Evolutionary conservation across 2,888 invertebrate species (phyloP).

Genomic region (Cephus sareptanus): DNA sequence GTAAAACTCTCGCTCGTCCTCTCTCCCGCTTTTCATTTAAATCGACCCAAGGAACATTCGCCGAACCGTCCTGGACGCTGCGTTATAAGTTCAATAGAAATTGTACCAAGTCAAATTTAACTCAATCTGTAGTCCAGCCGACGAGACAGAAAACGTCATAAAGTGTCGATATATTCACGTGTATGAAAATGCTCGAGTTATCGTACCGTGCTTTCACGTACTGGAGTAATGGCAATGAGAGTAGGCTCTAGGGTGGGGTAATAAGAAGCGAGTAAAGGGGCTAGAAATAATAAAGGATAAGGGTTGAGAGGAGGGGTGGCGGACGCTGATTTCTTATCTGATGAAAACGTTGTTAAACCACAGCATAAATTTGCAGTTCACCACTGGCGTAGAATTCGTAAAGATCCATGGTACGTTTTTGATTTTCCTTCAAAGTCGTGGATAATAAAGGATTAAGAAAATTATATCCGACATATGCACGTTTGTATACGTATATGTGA

Average conservation of each 20-base stretch:
- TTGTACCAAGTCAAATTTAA: slow-evolving; percentile 25
- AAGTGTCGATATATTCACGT: not conserved
- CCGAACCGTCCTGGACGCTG: slow-evolving; percentile 8
- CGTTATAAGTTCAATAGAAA: slow-evolving; percentile 28
- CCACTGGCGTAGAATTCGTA: slow-evolving; percentile 21
- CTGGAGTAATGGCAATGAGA: too few relatives aligned
- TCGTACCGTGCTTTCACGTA: too few relatives aligned
- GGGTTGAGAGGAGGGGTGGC: slow-evolving; percentile 17
- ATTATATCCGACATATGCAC: too few relatives aligned
- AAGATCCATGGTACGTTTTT: not conserved
- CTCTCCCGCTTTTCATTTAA: slow-evolving; percentile 1
- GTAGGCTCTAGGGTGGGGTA: not conserved
- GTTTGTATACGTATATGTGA: too few relatives aligned
- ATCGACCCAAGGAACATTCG: not conserved
- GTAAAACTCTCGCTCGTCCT: slow-evolving; percentile 13
- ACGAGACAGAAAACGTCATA: slow-evolving; percentile 1
- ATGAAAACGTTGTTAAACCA: slow-evolving; percentile 33
- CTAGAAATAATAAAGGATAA: slow-evolving; percentile 19
- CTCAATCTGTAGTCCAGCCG: not conserved
- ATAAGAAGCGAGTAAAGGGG: not conserved
- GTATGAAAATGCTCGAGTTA: not conserved
- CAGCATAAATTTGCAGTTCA: slow-evolving; percentile 32
- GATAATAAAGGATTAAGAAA: too few relatives aligned
- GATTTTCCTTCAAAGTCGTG: too few relatives aligned
- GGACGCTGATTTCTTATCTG: slow-evolving; percentile 30